Evolutionary conservation across 2,888 invertebrate genomes (phyloP).

Genomic region (Metellina segmentata): DNA sequence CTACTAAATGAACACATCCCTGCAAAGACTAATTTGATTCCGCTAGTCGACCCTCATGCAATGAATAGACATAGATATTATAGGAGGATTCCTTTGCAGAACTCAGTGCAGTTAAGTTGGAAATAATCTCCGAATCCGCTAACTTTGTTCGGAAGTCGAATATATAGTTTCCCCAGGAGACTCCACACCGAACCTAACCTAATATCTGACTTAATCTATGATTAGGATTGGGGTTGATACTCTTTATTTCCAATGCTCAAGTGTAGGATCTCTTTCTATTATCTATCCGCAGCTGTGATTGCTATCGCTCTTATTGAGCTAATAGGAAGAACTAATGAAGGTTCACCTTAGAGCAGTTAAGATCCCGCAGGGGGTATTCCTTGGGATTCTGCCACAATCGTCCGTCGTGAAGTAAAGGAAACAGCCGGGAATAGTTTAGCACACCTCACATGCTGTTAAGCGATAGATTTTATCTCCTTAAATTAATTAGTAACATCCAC

Average conservation of each 20-base stretch:
- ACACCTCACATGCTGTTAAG: too few relatives aligned
- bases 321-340: slow-evolving; percentile 57
- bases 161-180: neutral
- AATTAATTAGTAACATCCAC: too few relatives aligned
- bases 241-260: slow-evolving; percentile 39
- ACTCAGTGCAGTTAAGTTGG: neutral
- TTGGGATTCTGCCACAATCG: neutral
- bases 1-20: too few relatives aligned
- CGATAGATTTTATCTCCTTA: too few relatives aligned
- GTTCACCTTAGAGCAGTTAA: slow-evolving; percentile 33
- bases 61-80: too few relatives aligned
- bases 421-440: neutral
- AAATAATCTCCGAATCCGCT: neutral
- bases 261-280: slow-evolving; percentile 48
- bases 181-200: slow-evolving; percentile 24
- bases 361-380: neutral
- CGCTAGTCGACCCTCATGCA: too few relatives aligned
- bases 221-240: slow-evolving; percentile 52
- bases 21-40: too few relatives aligned
- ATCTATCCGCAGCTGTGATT: slow-evolving; percentile 53
- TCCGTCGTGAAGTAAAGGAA: neutral
- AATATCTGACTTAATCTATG: slow-evolving; percentile 69
- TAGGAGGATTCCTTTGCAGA: too few relatives aligned
- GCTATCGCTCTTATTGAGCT: slow-evolving; percentile 31
- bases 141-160: neutral